These are phyloP conservation scores for Malacosoma neustria DNA, from an alignment of 2,888 invertebrate species.

Conservation along the genomic window DNA sequence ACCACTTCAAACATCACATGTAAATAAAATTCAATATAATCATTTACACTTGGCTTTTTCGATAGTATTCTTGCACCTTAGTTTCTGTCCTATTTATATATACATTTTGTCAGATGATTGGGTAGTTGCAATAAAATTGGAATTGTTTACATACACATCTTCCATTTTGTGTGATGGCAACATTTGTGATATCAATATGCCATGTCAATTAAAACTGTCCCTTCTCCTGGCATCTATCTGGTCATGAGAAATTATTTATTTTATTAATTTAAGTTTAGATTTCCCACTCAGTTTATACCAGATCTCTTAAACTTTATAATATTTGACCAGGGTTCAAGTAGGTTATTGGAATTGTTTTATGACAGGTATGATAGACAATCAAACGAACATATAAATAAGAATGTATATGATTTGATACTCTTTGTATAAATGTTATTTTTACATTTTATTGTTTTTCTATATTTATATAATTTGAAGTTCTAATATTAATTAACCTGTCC, in stretches of 20 bases:
- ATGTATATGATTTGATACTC: too few species aligned
- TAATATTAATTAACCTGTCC: too few species aligned
- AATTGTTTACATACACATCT: conserved; percentile 25
- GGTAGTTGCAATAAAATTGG: conserved; percentile 61
- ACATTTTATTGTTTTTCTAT: too few species aligned
- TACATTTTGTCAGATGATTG: conserved; percentile 44
- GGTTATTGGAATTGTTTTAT: too few species aligned
- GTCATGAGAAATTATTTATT: conserved; percentile 61
- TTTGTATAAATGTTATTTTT: too few species aligned
- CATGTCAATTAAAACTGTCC: conserved; percentile 72
- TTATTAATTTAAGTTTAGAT: conserved; percentile 50
- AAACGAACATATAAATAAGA: too few species aligned
- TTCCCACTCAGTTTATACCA: too few species aligned
- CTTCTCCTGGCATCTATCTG: conserved; percentile 63
- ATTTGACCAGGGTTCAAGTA: too few species aligned
- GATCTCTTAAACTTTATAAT: too few species aligned
- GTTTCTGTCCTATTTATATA: conserved; percentile 32
- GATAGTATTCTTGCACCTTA: conserved; percentile 5
- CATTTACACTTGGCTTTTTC: neutral
- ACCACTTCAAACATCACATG: too few species aligned
- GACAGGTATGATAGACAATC: too few species aligned
- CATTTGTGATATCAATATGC: conserved; percentile 64
- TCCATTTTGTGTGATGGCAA: conserved; percentile 47
- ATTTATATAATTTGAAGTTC: too few species aligned
- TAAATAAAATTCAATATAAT: neutral